Base-by-base conservation (phyloP, 2,797 vertebrate species). In the Aplochiton taeniatus region DNA sequence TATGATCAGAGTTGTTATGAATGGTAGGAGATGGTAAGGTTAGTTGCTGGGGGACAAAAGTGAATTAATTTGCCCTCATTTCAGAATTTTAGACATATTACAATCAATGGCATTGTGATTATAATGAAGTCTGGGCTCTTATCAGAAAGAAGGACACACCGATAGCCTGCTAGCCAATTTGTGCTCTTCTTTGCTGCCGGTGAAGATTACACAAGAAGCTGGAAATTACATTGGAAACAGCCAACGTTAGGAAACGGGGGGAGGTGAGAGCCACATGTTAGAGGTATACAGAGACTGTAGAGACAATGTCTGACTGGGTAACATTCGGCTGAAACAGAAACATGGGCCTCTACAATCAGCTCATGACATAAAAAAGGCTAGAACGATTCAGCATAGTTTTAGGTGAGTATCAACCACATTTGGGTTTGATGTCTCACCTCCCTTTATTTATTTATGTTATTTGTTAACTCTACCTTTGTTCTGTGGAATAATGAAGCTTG, bases 71-170 rank as follows among this genome's bases (percentile, higher is more conserved):
- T 78, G 53, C 50, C 57, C 63, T 69, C 49, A 58, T 70, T 61
- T 79, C 63, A 68, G 58, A 14, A 84, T 83, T 81, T 58, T 63
- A 43, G 74, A 48, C 72, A 84, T 73, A 75, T 78, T 81, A 80
- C 66, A 79, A 75, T 85, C n/a, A 72, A 63, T 69, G 56, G 56
- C n/a, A 77, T 48, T 76, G 63, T 73, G 52, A 74, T 67, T 61
- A 68, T 47, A 60, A 68, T 53, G 43, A 68, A 11, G 58, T 56
- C 61, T 12, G 13, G 18, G 50, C 46, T 72, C 61, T 47, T 51
- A 48, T 68, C 42, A 62, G 17, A 69, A 64, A 71, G 59, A 51
- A 0, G 57, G 42, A 71, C 45, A 69, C 59, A 46, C 63, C 62
- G 61, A 65, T 10, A 5, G 45, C 13, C 51, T 18, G 53, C 50